Conservation (phyloP, 2,888 invertebrate species). For the Catocala fraxini region DNA sequence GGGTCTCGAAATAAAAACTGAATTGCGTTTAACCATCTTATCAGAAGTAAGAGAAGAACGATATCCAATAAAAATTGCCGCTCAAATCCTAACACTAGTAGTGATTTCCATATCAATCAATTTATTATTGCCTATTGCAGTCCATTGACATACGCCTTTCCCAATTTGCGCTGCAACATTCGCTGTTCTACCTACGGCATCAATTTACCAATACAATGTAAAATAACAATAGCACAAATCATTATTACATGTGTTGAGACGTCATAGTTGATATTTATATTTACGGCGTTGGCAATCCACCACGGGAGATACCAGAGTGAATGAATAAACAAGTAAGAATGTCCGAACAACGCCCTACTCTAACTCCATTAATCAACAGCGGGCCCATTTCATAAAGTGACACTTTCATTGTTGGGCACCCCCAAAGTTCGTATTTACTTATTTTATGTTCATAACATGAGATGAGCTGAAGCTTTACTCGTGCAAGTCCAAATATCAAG, state of each 20-base stretch:
- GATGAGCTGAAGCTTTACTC: constrained; percentile 61
- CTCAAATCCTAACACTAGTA: no score
- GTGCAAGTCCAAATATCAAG: constrained; percentile 67
- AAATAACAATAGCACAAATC: constrained; percentile 16
- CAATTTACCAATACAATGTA: no score
- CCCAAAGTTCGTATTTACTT: constrained; percentile 78
- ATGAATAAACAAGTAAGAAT: constrained; percentile 77
- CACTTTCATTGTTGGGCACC: constrained; percentile 82
- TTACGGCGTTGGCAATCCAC: constrained; percentile 54
- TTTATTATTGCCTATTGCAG: no score
- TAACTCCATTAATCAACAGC: constrained; percentile 80
- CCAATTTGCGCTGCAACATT: no score
- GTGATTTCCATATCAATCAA: no score
- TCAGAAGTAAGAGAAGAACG: no score
- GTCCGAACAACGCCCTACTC: constrained; percentile 68
- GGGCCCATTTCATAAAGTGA: constrained; percentile 84
- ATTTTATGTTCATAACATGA: constrained; percentile 73
- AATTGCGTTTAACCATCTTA: no score
- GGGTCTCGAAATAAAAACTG: no score
- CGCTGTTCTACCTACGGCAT: no score
- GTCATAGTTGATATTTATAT: constrained; percentile 57
- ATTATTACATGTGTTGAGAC: constrained; percentile 25
- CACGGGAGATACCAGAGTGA: constrained; percentile 49
- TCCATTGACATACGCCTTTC: no score
- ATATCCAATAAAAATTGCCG: no score